Conservation (phyloP, 2,113 vertebrate genomes). For the Microtus ochrogaster region DNA sequence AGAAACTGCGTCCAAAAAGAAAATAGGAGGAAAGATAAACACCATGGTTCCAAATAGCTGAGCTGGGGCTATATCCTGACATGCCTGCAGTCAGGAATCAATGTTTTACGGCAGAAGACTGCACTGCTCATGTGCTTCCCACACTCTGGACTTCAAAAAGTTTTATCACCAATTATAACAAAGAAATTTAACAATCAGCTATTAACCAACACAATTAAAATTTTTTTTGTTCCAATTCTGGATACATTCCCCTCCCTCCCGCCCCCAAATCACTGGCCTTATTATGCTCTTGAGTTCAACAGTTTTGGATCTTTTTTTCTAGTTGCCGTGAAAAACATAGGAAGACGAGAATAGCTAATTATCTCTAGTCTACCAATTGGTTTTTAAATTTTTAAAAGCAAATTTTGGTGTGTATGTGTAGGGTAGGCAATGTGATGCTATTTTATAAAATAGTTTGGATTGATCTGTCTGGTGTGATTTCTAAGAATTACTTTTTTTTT, state of each 20-base stretch:
- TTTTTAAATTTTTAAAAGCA: neutral
- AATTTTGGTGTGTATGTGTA: neutral
- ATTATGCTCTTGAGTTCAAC: neutral
- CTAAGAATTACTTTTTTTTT: conserved; percentile 38
- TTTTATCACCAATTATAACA: neutral
- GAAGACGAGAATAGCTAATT: neutral
- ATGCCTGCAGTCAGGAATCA: neutral
- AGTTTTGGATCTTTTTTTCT: neutral
- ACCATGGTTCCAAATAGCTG: neutral
- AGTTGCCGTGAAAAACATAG: neutral
- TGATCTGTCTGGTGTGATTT: neutral
- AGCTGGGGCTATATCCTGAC: neutral
- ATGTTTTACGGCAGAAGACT: neutral
- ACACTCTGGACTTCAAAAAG: neutral
- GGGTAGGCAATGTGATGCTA: neutral
- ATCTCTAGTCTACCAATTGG: neutral
- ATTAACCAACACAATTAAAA: neutral
- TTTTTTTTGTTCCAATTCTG: neutral
- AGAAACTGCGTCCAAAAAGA: neutral
- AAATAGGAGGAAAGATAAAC: neutral
- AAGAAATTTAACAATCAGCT: neutral
- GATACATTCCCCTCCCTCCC: neutral
- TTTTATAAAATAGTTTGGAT: neutral
- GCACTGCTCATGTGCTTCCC: neutral
- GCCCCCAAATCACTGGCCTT: neutral